These are phyloP conservation scores for Fratercula arctica DNA, from an alignment of 2,797 vertebrate species.

Conservation along the genomic window DNA sequence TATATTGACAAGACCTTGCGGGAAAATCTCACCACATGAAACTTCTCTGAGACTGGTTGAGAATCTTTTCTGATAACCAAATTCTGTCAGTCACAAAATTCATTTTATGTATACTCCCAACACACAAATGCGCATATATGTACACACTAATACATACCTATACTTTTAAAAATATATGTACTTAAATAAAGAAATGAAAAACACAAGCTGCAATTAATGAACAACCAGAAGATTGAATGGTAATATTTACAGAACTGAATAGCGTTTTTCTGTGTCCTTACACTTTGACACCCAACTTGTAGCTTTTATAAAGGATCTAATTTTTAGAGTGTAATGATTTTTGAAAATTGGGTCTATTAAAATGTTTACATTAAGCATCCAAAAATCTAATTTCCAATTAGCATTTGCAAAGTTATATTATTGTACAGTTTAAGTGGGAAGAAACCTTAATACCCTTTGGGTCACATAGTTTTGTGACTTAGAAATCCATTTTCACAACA, in stretches of 20 bases:
- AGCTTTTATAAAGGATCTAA: background rate
- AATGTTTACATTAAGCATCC: rapidly evolving
- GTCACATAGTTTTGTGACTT: background rate
- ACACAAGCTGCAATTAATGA: background rate
- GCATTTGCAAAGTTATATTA: background rate
- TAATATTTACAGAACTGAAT: background rate
- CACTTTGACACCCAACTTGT: background rate
- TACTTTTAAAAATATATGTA: background rate
- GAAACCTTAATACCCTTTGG: background rate
- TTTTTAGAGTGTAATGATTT: background rate
- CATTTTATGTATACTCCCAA: background rate
- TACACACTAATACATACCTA: background rate
- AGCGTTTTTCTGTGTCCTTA: background rate
- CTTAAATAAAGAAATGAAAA: background rate
- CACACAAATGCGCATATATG: background rate
- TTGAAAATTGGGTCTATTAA: background rate
- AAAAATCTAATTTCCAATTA: background rate
- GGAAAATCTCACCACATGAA: background rate
- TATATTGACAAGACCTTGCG: background rate
- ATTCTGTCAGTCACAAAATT: background rate
- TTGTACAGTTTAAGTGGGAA: background rate
- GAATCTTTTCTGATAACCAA: background rate
- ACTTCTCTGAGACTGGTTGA: background rate
- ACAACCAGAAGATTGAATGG: background rate
- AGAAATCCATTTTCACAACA: background rate